Percentiles rank a stretch among this genome's conserved stretches.
Evolutionary conservation across 2,888 invertebrate genomes (phyloP).

Genomic region (Synanthedon formicaeformis): DNA sequence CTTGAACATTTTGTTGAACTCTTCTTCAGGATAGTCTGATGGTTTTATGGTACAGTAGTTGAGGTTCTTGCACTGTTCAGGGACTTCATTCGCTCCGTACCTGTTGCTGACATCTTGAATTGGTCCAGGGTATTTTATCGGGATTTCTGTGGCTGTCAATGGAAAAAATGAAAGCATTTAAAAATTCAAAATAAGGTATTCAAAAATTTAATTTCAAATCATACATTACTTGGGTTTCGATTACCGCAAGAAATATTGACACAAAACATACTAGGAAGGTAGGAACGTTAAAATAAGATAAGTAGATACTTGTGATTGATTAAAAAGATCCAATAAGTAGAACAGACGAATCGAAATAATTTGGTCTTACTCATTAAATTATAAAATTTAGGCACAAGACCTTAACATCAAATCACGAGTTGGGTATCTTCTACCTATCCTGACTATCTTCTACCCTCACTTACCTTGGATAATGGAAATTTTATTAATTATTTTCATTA

Average conservation of each 20-base stretch:
- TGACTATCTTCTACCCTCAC: too few relatives aligned
- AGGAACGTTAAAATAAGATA: too few relatives aligned
- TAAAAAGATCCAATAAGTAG: too few relatives aligned
- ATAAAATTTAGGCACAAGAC: too few relatives aligned
- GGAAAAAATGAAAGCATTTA: slow-evolving; percentile 7
- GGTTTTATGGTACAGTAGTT: slow-evolving; percentile 45
- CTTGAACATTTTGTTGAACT: slow-evolving; percentile 37
- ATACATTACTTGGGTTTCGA: too few relatives aligned
- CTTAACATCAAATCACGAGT: too few relatives aligned
- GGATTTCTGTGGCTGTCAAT: slow-evolving; percentile 13
- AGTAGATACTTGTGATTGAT: too few relatives aligned
- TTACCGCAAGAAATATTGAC: neutral
- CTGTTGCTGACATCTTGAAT: slow-evolving; percentile 20
- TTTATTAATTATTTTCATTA: too few relatives aligned
- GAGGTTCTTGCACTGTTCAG: slow-evolving; percentile 27
- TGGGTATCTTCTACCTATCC: too few relatives aligned
- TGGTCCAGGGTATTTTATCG: slow-evolving; percentile 33
- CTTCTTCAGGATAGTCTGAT: slow-evolving; percentile 34
- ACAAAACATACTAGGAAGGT: neutral
- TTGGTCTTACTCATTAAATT: too few relatives aligned
- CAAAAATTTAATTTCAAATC: neutral
- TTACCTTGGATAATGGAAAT: too few relatives aligned
- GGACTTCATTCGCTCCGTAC: slow-evolving; percentile 18
- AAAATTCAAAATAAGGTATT: neutral
- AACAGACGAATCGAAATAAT: too few relatives aligned